phyloP scores from a whole-genome alignment of 2,888 invertebrate species.

The Melanostoma scalare region DNA sequence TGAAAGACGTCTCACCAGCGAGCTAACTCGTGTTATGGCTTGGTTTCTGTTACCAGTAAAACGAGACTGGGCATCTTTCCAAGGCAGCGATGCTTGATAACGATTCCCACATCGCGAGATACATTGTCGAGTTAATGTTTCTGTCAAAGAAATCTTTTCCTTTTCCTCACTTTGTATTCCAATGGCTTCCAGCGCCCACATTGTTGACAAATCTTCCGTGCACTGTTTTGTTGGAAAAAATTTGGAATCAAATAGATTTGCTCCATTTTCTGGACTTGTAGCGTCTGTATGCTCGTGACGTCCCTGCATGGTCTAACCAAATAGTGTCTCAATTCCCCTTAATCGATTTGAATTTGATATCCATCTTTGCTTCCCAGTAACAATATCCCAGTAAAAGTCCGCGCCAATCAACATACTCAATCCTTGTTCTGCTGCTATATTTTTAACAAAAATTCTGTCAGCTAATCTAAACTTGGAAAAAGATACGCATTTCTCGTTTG shows the following conservation, averaged over 20 bases:
- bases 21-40: conserved; percentile 20
- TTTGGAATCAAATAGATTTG: too few relatives aligned
- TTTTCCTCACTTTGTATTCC: conserved; percentile 25
- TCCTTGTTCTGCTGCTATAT: conserved; percentile 1
- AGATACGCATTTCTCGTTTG: conserved; percentile 8
- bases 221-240: too few relatives aligned
- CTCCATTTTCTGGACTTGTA: neutral
- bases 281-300: neutral
- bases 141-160: conserved; percentile 1
- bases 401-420: conserved; percentile 18
- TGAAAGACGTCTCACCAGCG: conserved; percentile 25
- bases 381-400: conserved; percentile 18
- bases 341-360: conserved; percentile 15
- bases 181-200: conserved; percentile 29
- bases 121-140: conserved; percentile 25
- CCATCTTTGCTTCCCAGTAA: conserved; percentile 1
- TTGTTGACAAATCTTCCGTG: neutral
- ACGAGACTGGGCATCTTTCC: neutral
- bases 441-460: conserved; percentile 4
- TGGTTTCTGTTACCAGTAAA: conserved; percentile 10
- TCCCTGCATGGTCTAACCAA: conserved; percentile 31
- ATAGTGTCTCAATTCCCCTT: conserved; percentile 6
- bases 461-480: conserved; percentile 29
- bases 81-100: conserved; percentile 26
- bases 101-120: neutral